A percentile compares a stretch with the other conserved stretches of the same genome.
phyloP scores from a whole-genome alignment of 2,113 vertebrate genomes.

The Amazona vittata region DNA sequence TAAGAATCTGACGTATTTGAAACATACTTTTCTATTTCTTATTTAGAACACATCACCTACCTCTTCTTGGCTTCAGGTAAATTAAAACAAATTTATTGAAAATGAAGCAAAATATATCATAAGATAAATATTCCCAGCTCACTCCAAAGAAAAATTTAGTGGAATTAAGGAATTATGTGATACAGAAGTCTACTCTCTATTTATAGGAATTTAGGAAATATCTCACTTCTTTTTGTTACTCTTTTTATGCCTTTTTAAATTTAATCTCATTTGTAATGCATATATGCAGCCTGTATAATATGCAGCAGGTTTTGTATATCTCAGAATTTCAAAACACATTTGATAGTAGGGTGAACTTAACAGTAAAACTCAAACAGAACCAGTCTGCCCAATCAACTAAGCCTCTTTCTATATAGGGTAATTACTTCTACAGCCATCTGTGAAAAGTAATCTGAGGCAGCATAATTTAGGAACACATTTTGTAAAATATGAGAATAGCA shows the following conservation, averaged over 20 bases:
- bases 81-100: neutral
- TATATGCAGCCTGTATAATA: neutral
- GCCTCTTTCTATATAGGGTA: neutral
- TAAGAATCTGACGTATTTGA: neutral
- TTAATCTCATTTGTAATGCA: neutral
- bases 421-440: neutral
- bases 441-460: neutral
- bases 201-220: neutral
- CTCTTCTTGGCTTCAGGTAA: neutral
- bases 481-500: neutral
- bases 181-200: neutral
- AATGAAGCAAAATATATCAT: neutral
- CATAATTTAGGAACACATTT: neutral
- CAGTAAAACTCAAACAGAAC: neutral
- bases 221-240: too few species aligned
- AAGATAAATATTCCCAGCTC: neutral
- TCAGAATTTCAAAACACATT: neutral
- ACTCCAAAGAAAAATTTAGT: neutral
- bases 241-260: neutral
- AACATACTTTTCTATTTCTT: neutral
- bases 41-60: neutral
- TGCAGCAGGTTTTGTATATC: neutral
- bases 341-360: neutral
- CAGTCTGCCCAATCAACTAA: neutral
- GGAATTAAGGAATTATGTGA: neutral